phyloP scores from a whole-genome alignment of 2,113 vertebrate species.

The Malurus alboscapulatus region DNA sequence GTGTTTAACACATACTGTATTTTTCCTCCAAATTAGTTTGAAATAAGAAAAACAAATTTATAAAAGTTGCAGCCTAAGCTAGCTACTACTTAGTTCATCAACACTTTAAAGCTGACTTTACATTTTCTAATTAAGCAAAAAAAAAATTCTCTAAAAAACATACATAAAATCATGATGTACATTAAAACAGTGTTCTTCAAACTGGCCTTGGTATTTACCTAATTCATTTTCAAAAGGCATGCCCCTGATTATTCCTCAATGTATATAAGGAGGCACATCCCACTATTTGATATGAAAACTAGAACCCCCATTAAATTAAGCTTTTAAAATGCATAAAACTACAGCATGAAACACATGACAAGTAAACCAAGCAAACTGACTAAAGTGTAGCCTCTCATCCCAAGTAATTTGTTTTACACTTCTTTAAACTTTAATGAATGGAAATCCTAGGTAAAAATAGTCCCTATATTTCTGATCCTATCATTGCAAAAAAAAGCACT shows the following conservation, averaged over 20 bases:
- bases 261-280: neutral
- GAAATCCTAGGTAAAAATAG: neutral
- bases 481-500: neutral
- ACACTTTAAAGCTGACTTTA: neutral
- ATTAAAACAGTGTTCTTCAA: neutral
- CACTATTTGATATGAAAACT: neutral
- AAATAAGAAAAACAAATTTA: neutral
- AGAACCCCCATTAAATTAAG: neutral
- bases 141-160: neutral
- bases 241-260: neutral
- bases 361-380: neutral
- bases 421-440: neutral
- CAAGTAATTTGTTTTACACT: neutral
- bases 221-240: neutral
- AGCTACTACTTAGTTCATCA: neutral
- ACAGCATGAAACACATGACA: neutral
- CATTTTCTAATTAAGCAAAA: conserved; percentile 16
- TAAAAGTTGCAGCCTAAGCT: neutral
- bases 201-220: neutral
- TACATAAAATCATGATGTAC: neutral
- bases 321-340: neutral
- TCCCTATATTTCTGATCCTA: neutral
- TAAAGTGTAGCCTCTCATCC: neutral
- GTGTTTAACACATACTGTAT: neutral
- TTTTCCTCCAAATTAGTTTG: neutral